Percentiles rank a stretch among this genome's conserved stretches.
Conservation (phyloP, 2,888 invertebrate genomes). For the Hemistola chrysoprasaria region DNA sequence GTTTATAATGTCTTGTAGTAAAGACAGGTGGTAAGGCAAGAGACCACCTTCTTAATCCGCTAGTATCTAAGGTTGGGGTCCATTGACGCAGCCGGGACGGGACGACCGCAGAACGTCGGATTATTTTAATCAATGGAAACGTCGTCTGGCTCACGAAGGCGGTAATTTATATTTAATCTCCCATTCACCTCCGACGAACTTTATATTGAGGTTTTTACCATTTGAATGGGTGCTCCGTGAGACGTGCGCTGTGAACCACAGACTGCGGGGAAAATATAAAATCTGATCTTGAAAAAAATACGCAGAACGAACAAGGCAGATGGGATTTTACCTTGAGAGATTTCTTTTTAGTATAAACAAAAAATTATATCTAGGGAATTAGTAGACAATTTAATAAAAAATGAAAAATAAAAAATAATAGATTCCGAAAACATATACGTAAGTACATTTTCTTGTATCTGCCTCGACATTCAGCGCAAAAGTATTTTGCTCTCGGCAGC, state of each 20-base stretch:
- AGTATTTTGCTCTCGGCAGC: slow-evolving; percentile 14
- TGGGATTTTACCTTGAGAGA: no score
- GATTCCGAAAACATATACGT: no score
- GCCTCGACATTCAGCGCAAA: slow-evolving; percentile 2
- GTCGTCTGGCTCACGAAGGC: slow-evolving; percentile 19
- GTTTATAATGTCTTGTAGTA: slow-evolving; percentile 1
- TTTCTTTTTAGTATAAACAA: no score
- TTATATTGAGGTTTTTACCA: slow-evolving; percentile 35
- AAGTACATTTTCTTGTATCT: slow-evolving; percentile 1
- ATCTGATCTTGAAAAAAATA: no score
- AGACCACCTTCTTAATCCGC: slow-evolving; percentile 17
- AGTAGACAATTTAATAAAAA: no score
- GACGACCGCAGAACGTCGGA: slow-evolving; percentile 5
- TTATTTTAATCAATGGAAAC: slow-evolving; percentile 21
- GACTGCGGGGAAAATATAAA: not conserved
- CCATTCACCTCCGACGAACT: slow-evolving; percentile 33
- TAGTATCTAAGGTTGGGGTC: slow-evolving; percentile 17
- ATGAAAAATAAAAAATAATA: no score
- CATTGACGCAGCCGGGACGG: slow-evolving; percentile 11
- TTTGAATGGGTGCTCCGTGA: slow-evolving; percentile 23
- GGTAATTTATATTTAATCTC: slow-evolving; percentile 35
- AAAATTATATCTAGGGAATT: no score
- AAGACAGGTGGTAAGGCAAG: slow-evolving; percentile 9
- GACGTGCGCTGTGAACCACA: slow-evolving; percentile 16
- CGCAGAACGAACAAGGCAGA: no score